phyloP scores from a whole-genome alignment of 2,888 invertebrate species.

The Macropis europaea region DNA sequence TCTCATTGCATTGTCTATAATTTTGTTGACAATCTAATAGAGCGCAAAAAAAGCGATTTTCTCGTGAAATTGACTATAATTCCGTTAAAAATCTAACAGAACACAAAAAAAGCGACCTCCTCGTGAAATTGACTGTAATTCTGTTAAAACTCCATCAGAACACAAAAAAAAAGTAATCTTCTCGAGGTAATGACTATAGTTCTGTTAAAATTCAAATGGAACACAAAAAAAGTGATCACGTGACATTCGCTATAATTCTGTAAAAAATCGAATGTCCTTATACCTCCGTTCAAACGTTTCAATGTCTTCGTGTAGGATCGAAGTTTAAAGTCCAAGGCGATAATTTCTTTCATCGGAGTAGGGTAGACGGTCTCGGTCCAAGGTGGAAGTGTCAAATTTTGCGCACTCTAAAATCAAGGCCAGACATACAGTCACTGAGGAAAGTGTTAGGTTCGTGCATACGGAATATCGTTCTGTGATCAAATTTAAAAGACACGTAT shows the following conservation, averaged over 20 bases:
- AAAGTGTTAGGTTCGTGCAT: too few species aligned
- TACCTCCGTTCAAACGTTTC: conserved; percentile 78
- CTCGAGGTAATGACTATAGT: background rate
- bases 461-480: too few species aligned
- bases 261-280: too few species aligned
- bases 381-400: conserved; percentile 77
- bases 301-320: conserved; percentile 75
- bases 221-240: too few species aligned
- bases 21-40: too few species aligned
- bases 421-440: too few species aligned
- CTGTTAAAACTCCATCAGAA: too few species aligned
- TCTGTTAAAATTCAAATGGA: too few species aligned
- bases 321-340: conserved; percentile 78
- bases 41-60: background rate
- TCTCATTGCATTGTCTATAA: too few species aligned
- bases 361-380: conserved; percentile 79
- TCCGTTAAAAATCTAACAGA: too few species aligned
- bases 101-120: background rate
- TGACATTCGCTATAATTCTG: too few species aligned
- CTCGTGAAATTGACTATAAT: background rate
- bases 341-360: conserved; percentile 74
- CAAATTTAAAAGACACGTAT: too few species aligned
- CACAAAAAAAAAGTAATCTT: background rate
- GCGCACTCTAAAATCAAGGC: conserved; percentile 61
- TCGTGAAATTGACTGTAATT: background rate